A percentile compares a stretch with the other conserved stretches of the same genome.
phyloP scores from a whole-genome alignment of 2,797 vertebrate genomes.

The Sylvia borin region DNA sequence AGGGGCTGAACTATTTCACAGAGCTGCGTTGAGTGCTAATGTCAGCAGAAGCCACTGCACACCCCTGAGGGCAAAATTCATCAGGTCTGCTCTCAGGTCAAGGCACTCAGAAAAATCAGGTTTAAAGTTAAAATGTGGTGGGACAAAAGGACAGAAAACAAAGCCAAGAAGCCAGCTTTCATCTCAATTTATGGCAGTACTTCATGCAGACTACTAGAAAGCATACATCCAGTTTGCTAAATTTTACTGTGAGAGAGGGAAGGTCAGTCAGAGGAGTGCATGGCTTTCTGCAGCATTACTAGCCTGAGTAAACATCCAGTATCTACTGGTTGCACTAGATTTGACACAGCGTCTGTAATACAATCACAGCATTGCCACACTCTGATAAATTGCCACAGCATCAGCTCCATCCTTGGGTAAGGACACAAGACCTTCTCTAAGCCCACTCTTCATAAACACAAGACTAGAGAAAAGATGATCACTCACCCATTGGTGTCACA shows the following conservation, averaged over 20 bases:
- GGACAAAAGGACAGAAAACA: not conserved
- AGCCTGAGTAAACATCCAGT: not conserved
- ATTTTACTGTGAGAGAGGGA: not conserved
- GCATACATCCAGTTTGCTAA: not conserved
- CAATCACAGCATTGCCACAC: not conserved
- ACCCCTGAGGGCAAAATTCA: not conserved
- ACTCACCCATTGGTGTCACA: not conserved
- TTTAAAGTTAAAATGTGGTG: not conserved
- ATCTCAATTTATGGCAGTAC: not conserved
- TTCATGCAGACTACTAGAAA: not conserved
- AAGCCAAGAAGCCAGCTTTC: not conserved
- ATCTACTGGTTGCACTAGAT: not conserved
- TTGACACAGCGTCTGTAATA: not conserved
- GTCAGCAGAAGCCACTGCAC: not conserved
- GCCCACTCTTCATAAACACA: not conserved
- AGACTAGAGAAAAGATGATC: not conserved
- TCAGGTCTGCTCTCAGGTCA: not conserved
- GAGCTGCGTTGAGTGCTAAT: fast-evolving
- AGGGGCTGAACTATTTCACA: not conserved
- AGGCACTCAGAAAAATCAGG: not conserved
- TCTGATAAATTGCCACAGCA: not conserved
- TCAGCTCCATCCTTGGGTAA: not conserved
- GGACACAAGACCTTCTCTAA: not conserved
- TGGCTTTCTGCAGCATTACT: not conserved
- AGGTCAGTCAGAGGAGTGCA: not conserved